Evolutionary conservation across 1,140 invertebrate species (phyloP), one percentile per base, ranked within the genome.

Genomic region (Drosophila eugracilis): DNA sequence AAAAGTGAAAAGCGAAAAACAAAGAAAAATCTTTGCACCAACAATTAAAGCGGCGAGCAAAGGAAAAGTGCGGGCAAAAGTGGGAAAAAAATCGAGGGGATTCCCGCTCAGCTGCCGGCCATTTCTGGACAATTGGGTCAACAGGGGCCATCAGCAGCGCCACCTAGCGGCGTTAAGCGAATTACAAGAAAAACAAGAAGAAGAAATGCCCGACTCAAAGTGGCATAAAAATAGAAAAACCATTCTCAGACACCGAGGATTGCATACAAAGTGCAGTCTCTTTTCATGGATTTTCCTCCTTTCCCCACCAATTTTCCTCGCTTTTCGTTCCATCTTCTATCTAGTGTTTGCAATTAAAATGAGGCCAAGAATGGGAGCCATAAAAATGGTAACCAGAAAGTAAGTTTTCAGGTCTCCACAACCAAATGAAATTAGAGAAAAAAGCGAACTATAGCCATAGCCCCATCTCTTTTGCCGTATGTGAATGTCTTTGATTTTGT

Each of bases 151-250:
- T 75, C 63, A 66, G 59, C 45, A 80, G 53, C 78, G 59, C 74
- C 81, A 88, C 59, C 83, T 81, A 83, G 83, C 74, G 83, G 55
- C 73, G 81, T 62, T 88, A 86, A 86, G 59, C 81, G 83, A 86
- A 85, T 85, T 85, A 86, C 50, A 44, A 32, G 15, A 62, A 30
- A 49, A 49, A 26, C 21, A 59, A 26, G 14, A 26, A 10, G 45
- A 39, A 57, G 54, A 39, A 57, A 50, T 52, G 55, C 52, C 54
- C 45, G 45, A 70, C 44, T 58, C 55, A 66, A 76, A 86, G 81
- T 86, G 81, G 81, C 81, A 86, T 86, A 86, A 86, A 88, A 85
- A 81, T 78, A 81, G 77, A 77, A 76, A 76, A 69, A 63, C 57
- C 70, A 48, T 63, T 63, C 70, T 52, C 47, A 69, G 47, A 69